These are phyloP conservation scores for Umimayanthus chanpuru DNA, from an alignment of 92 coral and sea anemone species.

Conservation along the genomic window DNA sequence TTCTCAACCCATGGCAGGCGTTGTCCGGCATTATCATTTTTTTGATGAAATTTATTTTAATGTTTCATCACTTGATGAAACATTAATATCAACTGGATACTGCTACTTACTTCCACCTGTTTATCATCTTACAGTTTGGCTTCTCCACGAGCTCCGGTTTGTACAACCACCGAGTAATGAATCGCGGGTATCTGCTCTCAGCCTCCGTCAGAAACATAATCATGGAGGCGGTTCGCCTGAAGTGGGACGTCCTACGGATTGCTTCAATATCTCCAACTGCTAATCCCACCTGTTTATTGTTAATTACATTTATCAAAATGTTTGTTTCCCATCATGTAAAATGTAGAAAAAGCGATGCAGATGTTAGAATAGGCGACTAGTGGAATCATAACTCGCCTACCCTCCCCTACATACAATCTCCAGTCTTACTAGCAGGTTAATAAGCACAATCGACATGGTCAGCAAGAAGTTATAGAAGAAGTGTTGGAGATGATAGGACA, in stretches of 20 bases:
- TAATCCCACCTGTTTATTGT: slow-evolving; percentile 15
- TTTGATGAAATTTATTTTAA: too few relatives aligned
- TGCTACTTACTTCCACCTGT: slow-evolving; percentile 25
- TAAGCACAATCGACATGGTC: too few relatives aligned
- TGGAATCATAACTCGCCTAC: too few relatives aligned
- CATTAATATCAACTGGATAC: background rate
- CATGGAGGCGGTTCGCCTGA: slow-evolving; percentile 31
- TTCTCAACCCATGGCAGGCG: background rate
- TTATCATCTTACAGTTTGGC: slow-evolving; percentile 1
- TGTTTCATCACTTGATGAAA: too few relatives aligned
- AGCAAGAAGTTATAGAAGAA: background rate
- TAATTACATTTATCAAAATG: background rate
- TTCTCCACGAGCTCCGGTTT: slow-evolving; percentile 18
- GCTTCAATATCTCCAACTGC: slow-evolving; percentile 41
- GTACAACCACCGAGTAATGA: slow-evolving; percentile 32
- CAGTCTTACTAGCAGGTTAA: too few relatives aligned
- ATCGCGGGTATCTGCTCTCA: slow-evolving; percentile 30
- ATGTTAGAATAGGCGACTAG: too few relatives aligned
- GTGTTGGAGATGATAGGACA: background rate
- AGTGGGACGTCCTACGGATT: slow-evolving; percentile 28
- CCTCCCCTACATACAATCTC: too few relatives aligned
- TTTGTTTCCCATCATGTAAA: too few relatives aligned
- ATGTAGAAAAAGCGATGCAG: background rate
- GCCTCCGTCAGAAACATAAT: slow-evolving; percentile 31
- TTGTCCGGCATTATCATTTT: background rate